Percentiles rank a stretch among this genome's conserved stretches.
These are phyloP conservation scores for Crocallis elinguaria DNA, from an alignment of 2,888 invertebrate genomes.

Conservation along the genomic window DNA sequence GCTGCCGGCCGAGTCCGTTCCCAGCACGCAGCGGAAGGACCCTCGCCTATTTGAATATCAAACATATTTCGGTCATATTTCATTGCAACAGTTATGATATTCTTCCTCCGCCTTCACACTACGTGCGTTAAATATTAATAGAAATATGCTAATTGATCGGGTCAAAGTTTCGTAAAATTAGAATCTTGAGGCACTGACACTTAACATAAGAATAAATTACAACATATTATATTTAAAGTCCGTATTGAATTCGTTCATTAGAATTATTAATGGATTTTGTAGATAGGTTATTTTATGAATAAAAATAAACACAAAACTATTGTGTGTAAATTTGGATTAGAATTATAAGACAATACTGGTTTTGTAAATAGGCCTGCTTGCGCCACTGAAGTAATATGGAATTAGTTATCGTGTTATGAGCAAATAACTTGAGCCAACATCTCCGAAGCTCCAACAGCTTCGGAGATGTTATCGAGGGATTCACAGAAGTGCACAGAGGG, in stretches of 20 bases:
- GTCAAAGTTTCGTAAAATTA: conserved; percentile 58
- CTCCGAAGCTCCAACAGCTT: conserved; percentile 47
- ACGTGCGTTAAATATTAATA: conserved; percentile 71
- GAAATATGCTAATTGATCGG: conserved; percentile 62
- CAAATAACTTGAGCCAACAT: conserved; percentile 57
- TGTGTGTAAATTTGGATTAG: conserved; percentile 53
- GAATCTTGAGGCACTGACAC: conserved; percentile 42
- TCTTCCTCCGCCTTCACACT: conserved; percentile 72
- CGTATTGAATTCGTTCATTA: conserved; percentile 38
- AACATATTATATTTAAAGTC: conserved; percentile 31
- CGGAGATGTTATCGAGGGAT: conserved; percentile 65
- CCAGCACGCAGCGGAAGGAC: conserved; percentile 71
- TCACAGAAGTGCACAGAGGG: conserved; percentile 78
- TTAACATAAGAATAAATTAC: conserved; percentile 49
- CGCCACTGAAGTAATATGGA: conserved; percentile 48
- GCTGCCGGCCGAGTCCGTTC: conserved; percentile 55
- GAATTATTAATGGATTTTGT: conserved; percentile 34
- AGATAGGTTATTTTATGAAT: conserved; percentile 43
- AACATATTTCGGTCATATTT: conserved; percentile 79
- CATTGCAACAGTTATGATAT: conserved; percentile 82
- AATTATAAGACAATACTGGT: conserved; percentile 33
- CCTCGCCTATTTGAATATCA: conserved; percentile 80
- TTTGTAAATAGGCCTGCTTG: conserved; percentile 44
- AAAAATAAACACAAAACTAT: conserved; percentile 49
- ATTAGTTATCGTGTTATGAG: conserved; percentile 65